phyloP scores from a whole-genome alignment of 1,140 invertebrate genomes.

The Platyura marginata region DNA sequence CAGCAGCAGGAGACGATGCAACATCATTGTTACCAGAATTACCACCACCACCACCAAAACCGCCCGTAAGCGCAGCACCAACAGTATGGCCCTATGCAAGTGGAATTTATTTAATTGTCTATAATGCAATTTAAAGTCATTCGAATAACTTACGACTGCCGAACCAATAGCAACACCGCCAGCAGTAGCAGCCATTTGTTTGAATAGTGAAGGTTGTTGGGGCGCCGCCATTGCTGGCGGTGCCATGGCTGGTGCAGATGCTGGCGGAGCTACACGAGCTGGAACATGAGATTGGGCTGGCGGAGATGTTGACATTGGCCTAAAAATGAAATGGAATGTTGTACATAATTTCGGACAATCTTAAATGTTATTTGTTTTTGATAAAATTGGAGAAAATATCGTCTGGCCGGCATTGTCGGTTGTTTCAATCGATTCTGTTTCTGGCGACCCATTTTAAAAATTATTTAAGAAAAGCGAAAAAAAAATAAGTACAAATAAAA shows the following conservation, averaged over 20 bases:
- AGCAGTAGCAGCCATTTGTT: conserved; percentile 76
- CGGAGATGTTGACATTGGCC: conserved; percentile 1
- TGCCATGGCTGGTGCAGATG: conserved; percentile 15
- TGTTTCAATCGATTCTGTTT: background rate
- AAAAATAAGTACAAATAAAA: background rate
- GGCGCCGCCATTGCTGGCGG: conserved; percentile 8
- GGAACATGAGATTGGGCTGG: conserved; percentile 9
- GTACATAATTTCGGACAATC: background rate
- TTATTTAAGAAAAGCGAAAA: background rate
- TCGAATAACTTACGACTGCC: conserved; percentile 40
- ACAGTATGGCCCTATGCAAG: conserved; percentile 53
- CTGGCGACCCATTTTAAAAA: background rate
- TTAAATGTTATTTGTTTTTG: background rate
- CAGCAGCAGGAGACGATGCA: conserved; percentile 15
- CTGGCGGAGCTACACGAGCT: conserved; percentile 16
- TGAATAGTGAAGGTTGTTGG: conserved; percentile 21
- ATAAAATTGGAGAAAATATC: background rate
- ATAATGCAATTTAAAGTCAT: background rate
- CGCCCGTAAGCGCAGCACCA: conserved; percentile 66
- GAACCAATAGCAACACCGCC: conserved; percentile 79
- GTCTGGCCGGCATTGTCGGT: background rate
- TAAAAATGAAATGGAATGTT: conserved; percentile 5
- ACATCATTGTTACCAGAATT: conserved; percentile 27
- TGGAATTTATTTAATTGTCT: background rate
- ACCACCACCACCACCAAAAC: conserved; percentile 51